phyloP scores from a whole-genome alignment of 2,113 vertebrate species.

The Colius striatus region DNA sequence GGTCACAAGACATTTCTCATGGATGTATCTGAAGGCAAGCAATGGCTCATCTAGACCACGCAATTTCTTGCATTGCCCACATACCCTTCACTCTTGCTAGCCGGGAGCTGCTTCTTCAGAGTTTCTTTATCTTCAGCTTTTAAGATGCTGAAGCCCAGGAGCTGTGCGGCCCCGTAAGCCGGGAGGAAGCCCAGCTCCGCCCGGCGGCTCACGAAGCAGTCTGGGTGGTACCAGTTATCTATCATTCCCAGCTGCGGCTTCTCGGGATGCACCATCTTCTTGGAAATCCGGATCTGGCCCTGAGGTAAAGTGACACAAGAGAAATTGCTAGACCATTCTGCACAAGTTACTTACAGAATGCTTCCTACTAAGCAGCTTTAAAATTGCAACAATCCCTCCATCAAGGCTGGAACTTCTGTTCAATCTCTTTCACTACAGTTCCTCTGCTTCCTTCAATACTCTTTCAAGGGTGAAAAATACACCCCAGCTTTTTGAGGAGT shows the following conservation, averaged over 20 bases:
- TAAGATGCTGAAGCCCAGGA: slow-evolving; percentile 88
- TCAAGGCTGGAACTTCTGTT: neutral
- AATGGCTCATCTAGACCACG: neutral
- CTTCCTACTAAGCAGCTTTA: neutral
- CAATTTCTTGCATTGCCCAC: neutral
- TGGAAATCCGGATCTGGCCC: slow-evolving; percentile 95
- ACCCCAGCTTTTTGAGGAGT: neutral
- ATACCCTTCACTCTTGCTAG: slow-evolving; percentile 88
- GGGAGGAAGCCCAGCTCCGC: slow-evolving; percentile 90
- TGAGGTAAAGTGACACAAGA: slow-evolving; percentile 43
- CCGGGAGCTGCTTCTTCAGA: slow-evolving; percentile 89
- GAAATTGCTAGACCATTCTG: neutral
- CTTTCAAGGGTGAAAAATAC: neutral
- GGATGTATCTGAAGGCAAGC: neutral
- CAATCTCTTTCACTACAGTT: neutral
- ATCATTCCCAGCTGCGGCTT: slow-evolving; percentile 97
- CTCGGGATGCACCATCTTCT: slow-evolving; percentile 92
- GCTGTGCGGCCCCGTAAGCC: slow-evolving; percentile 83
- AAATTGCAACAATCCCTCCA: neutral
- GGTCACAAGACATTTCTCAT: accelerated
- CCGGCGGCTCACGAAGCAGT: slow-evolving; percentile 88
- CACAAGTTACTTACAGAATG: neutral
- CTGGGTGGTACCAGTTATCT: slow-evolving; percentile 96
- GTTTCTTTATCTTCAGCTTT: slow-evolving; percentile 87
- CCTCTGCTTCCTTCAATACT: neutral